Percentiles rank a stretch among this genome's conserved stretches.
Evolutionary conservation across 2,797 vertebrate species (phyloP).

Genomic region (Iguana delicatissima): DNA sequence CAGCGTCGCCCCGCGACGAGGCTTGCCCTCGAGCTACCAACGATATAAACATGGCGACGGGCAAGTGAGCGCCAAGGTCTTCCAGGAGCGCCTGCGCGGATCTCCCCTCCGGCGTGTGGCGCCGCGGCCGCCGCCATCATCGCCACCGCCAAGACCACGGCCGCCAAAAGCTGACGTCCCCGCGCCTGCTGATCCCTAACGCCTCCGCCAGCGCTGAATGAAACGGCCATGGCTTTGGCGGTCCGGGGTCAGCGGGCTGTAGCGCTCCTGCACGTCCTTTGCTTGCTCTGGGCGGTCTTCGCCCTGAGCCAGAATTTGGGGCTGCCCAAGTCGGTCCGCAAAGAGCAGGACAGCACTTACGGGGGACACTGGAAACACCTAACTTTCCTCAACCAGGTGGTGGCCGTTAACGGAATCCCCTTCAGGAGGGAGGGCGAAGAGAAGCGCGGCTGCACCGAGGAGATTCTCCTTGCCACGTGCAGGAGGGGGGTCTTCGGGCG

Average conservation of each 20-base stretch:
- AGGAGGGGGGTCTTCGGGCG: not conserved
- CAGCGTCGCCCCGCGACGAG: not conserved
- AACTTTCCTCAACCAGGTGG: constrained; percentile 81
- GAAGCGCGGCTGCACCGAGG: not conserved
- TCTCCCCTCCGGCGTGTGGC: not conserved
- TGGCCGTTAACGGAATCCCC: not conserved
- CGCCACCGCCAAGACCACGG: not conserved
- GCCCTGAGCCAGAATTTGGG: constrained; percentile 64
- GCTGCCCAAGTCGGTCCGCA: constrained; percentile 40
- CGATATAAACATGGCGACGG: constrained; percentile 30
- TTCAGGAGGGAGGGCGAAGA: not conserved
- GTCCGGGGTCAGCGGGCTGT: not conserved
- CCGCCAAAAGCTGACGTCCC: not conserved
- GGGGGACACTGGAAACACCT: constrained; percentile 82
- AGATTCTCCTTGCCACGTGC: not conserved
- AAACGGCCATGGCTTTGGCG: not conserved
- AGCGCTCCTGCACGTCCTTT: constrained; percentile 55
- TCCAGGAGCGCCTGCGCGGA: not conserved
- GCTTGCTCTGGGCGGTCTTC: constrained; percentile 73
- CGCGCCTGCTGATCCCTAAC: not conserved
- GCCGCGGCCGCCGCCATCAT: not conserved
- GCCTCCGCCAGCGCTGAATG: not conserved
- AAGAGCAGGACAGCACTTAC: constrained; percentile 66
- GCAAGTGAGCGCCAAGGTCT: not conserved
- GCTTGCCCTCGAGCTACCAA: not conserved